phyloP scores from a whole-genome alignment of 92 coral and sea anemone genomes.

The Siderastrea siderea region DNA sequence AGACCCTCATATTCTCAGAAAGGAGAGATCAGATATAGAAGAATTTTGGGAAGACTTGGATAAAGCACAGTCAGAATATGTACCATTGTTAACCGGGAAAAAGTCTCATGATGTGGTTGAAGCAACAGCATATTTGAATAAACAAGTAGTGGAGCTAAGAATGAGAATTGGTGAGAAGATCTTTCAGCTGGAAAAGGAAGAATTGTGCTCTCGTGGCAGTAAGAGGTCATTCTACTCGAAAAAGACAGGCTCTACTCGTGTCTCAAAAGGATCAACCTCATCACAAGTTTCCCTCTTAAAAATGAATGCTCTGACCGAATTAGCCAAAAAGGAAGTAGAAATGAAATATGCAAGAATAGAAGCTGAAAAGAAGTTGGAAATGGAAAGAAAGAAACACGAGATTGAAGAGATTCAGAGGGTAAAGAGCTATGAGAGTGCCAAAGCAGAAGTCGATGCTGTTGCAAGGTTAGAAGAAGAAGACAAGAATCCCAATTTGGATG shows the following conservation, averaged over 20 bases:
- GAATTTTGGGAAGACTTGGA: background rate
- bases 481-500: background rate
- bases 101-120: background rate
- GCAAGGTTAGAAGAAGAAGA: background rate
- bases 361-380: background rate
- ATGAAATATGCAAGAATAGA: constrained; percentile 37
- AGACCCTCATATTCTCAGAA: background rate
- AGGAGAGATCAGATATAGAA: background rate
- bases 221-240: background rate
- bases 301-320: constrained; percentile 23
- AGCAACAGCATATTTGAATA: background rate
- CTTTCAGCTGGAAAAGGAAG: constrained; percentile 4
- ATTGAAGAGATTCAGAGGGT: constrained; percentile 8
- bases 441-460: no score
- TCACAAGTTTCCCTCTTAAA: background rate
- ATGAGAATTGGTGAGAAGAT: constrained; percentile 10
- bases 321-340: constrained; percentile 30
- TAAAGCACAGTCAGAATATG: constrained; percentile 8
- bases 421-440: constrained; percentile 9
- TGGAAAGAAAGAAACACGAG: background rate
- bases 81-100: background rate
- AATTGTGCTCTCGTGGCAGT: constrained; percentile 3
- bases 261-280: background rate
- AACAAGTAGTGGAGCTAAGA: constrained; percentile 21
- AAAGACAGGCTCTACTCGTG: background rate